These are phyloP conservation scores for Sebastes variabilis DNA, from an alignment of 2,797 vertebrate species.

Conservation along the genomic window DNA sequence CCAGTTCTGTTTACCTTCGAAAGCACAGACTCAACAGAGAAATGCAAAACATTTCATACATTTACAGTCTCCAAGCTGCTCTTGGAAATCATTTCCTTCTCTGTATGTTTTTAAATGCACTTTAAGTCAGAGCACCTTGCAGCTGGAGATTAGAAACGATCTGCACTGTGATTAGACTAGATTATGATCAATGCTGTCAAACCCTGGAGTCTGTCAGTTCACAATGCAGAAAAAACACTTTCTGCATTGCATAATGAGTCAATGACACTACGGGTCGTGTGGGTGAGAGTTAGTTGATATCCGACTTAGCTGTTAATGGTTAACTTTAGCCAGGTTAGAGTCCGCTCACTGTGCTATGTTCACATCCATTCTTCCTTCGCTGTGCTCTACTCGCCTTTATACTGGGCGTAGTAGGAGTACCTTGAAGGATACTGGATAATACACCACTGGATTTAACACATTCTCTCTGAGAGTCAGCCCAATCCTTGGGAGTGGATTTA, in stretches of 20 bases:
- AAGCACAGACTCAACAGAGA: conserved; percentile 20
- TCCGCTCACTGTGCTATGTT: conserved; percentile 57
- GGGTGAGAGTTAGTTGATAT: conserved; percentile 41
- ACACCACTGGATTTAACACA: not conserved
- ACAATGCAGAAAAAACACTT: conserved; percentile 6
- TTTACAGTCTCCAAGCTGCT: not conserved
- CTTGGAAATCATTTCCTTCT: not conserved
- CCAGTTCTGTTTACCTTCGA: conserved; percentile 54
- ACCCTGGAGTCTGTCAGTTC: not conserved
- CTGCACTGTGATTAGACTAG: not conserved
- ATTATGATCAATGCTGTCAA: not conserved
- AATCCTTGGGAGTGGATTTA: conserved; percentile 38
- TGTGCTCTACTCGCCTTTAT: not conserved
- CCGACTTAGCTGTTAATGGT: conserved; percentile 75
- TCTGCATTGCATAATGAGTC: conserved; percentile 49
- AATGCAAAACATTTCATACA: conserved; percentile 14
- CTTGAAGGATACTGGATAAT: conserved; percentile 19
- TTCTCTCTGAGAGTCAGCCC: not conserved
- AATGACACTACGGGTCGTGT: conserved; percentile 35
- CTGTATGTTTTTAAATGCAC: not conserved
- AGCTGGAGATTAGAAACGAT: not conserved
- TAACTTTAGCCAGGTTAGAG: conserved; percentile 79
- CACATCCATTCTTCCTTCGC: conserved; percentile 38
- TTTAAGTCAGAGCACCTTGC: not conserved
- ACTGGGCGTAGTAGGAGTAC: not conserved